Percentiles rank a stretch among this genome's conserved stretches.
phyloP scores from a whole-genome alignment of 2,113 vertebrate genomes.

The Spermophilus dauricus region DNA sequence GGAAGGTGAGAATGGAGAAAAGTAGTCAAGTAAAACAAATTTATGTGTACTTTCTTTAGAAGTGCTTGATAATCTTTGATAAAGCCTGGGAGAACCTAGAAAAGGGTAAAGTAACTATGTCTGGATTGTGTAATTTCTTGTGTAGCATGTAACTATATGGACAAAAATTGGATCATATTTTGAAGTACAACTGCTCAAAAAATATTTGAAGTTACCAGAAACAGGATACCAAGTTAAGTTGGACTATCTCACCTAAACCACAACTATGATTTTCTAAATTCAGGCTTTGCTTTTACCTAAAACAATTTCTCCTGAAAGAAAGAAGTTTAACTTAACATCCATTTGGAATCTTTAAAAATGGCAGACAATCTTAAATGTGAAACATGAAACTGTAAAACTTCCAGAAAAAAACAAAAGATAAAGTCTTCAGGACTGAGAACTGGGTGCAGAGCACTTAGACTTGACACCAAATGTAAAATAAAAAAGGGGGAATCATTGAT shows the following conservation, averaged over 20 bases:
- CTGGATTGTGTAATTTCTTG: background rate
- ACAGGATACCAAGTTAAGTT: background rate
- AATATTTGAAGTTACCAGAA: background rate
- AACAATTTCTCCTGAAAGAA: slow-evolving; percentile 10
- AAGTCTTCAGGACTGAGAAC: background rate
- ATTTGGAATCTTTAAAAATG: background rate
- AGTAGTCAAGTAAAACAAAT: background rate
- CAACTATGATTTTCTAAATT: background rate
- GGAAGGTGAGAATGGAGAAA: background rate
- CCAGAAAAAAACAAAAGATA: background rate
- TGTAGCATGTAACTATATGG: background rate
- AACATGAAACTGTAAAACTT: background rate
- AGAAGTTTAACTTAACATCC: background rate
- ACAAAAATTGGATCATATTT: background rate
- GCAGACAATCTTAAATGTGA: background rate
- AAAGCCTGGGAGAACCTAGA: background rate
- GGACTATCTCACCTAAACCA: background rate
- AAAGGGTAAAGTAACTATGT: too few relatives aligned
- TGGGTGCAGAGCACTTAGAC: background rate
- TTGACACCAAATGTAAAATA: background rate
- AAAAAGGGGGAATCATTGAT: background rate
- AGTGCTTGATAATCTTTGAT: background rate
- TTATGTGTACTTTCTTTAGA: background rate
- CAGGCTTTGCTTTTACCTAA: background rate
- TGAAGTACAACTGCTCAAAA: background rate